Conservation (phyloP, 2,797 vertebrate species). For the Anniella stebbinsi region DNA sequence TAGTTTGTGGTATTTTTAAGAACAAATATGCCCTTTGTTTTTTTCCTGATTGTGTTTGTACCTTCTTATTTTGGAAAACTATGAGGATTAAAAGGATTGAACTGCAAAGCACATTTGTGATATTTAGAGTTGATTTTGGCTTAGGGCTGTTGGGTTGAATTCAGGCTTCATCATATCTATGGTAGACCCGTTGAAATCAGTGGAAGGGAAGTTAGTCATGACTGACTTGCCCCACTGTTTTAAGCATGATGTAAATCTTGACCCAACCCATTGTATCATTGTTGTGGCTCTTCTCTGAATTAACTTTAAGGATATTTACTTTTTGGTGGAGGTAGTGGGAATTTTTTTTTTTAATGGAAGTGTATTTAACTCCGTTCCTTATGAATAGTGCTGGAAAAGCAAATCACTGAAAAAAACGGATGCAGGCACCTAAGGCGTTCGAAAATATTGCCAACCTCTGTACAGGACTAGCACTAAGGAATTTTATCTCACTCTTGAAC, state of each 20-base stretch:
- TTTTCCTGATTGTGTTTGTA: not conserved
- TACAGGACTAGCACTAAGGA: not conserved
- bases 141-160: slow-evolving; percentile 5
- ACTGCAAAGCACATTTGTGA: slow-evolving; percentile 20
- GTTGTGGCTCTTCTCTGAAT: not conserved
- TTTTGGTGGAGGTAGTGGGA: not conserved
- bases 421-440: not conserved
- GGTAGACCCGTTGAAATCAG: not conserved
- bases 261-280: not conserved
- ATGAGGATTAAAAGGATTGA: not conserved
- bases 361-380: not conserved
- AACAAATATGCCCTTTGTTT: not conserved
- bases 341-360: not conserved
- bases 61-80: not conserved
- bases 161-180: not conserved
- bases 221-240: too few relatives aligned
- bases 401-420: not conserved
- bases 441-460: slow-evolving; percentile 5
- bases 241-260: not conserved
- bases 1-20: not conserved
- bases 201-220: not conserved
- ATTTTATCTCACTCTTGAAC: not conserved
- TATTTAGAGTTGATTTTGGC: slow-evolving; percentile 16
- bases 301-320: not conserved
- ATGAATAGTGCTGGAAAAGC: not conserved